Percentiles rank a stretch among this genome's conserved stretches.
Conservation (phyloP, 64 coral and sea anemone genomes). For the Montipora sp. region DNA sequence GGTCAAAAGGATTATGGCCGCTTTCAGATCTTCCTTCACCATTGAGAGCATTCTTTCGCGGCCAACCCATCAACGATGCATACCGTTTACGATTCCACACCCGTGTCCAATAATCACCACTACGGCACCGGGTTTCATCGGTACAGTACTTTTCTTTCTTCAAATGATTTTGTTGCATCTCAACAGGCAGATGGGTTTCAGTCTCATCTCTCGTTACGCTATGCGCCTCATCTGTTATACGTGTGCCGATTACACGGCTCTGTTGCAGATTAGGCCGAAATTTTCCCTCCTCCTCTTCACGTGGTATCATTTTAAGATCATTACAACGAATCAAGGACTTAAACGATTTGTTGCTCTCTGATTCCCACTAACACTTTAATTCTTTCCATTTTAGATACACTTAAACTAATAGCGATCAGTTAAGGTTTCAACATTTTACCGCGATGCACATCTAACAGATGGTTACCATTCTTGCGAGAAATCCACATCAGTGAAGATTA, state of each 20-base stretch:
- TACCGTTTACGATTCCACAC: slow-evolving; percentile 85
- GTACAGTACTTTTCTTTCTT: slow-evolving; percentile 54
- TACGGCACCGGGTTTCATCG: slow-evolving; percentile 78
- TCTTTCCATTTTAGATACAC: background rate
- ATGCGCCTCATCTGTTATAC: background rate
- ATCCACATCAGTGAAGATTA: slow-evolving; percentile 10
- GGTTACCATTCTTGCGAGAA: background rate
- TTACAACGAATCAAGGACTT: slow-evolving; percentile 28
- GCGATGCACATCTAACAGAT: slow-evolving; percentile 20
- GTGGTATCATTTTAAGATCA: slow-evolving; percentile 30
- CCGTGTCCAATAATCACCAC: slow-evolving; percentile 77
- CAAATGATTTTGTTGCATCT: slow-evolving; percentile 28
- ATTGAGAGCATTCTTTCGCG: slow-evolving; percentile 97
- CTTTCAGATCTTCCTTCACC: slow-evolving; percentile 91
- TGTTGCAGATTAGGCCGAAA: slow-evolving; percentile 31
- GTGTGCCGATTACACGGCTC: background rate
- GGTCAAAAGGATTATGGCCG: slow-evolving; percentile 67
- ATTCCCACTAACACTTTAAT: slow-evolving; percentile 52
- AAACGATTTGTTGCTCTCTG: slow-evolving; percentile 29
- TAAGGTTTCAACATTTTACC: slow-evolving; percentile 44
- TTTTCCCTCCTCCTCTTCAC: slow-evolving; percentile 4
- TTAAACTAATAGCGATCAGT: background rate
- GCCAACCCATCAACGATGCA: slow-evolving; percentile 85
- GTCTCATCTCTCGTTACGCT: background rate
- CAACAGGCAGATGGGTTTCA: slow-evolving; percentile 33